Evolutionary conservation across 2,888 invertebrate species (phyloP).

Genomic region (Dynastes grantii): DNA sequence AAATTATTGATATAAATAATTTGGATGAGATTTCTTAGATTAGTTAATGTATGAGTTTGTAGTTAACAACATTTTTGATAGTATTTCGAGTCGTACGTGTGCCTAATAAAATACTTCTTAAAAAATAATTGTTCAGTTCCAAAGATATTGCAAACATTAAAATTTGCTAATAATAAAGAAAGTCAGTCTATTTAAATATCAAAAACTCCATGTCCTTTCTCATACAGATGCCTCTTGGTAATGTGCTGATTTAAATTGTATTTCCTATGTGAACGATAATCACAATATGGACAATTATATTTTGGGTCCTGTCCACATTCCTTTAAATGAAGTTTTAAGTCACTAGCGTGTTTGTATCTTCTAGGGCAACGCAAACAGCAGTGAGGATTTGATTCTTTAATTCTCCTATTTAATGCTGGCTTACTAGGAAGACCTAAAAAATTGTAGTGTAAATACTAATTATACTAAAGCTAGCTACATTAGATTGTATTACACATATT

Average conservation of each 20-base stretch:
- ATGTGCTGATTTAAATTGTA: slow-evolving; percentile 49
- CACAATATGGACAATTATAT: slow-evolving; percentile 47
- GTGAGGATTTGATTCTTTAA: slow-evolving; percentile 48
- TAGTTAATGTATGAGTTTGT: too few relatives aligned
- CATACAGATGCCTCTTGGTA: slow-evolving; percentile 38
- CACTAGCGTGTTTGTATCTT: slow-evolving; percentile 49
- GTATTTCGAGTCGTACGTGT: too few relatives aligned
- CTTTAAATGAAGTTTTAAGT: slow-evolving; percentile 46
- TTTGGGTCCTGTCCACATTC: slow-evolving; percentile 49
- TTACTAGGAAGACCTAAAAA: slow-evolving; percentile 36
- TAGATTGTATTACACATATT: slow-evolving; percentile 20
- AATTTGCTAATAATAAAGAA: not conserved
- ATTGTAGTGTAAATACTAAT: slow-evolving; percentile 16
- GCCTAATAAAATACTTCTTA: too few relatives aligned
- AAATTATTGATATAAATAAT: too few relatives aligned
- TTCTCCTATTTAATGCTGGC: slow-evolving; percentile 33
- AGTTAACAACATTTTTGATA: too few relatives aligned
- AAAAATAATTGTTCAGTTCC: too few relatives aligned
- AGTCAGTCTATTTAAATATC: slow-evolving; percentile 16
- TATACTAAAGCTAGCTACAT: not conserved
- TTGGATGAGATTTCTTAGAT: too few relatives aligned
- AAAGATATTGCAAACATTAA: not conserved
- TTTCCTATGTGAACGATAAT: slow-evolving; percentile 50
- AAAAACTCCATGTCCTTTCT: slow-evolving; percentile 32
- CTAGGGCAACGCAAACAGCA: slow-evolving; percentile 48